Evolutionary conservation across 2,888 invertebrate genomes (phyloP).

Genomic region (Cistogaster globosa): DNA sequence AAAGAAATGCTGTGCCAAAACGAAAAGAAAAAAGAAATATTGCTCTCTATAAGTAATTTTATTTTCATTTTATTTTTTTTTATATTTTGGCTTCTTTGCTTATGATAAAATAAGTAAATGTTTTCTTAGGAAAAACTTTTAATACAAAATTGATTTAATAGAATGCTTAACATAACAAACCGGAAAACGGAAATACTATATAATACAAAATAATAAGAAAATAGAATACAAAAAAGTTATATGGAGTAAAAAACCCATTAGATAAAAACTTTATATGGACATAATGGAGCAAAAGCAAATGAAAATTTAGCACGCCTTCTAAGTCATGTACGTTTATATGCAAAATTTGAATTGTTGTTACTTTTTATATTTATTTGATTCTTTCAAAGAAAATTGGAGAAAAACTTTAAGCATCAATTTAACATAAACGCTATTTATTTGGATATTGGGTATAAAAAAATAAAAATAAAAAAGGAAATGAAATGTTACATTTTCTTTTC

Average conservation of each 20-base stretch:
- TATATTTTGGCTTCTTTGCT: neutral
- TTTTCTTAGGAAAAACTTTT: conserved; percentile 31
- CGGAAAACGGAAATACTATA: conserved; percentile 49
- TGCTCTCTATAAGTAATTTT: neutral
- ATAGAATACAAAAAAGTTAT: conserved; percentile 5
- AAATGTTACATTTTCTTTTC: conserved; percentile 30
- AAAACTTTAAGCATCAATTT: conserved; percentile 30
- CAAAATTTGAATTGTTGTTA: conserved; percentile 21
- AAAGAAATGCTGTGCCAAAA: no score
- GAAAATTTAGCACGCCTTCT: conserved; percentile 16
- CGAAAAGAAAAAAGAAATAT: no score
- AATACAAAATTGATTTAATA: conserved; percentile 36
- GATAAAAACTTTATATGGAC: conserved; percentile 23
- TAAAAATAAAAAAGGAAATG: conserved; percentile 27
- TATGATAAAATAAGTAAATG: conserved; percentile 2
- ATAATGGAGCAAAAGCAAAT: conserved; percentile 1
- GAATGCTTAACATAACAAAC: conserved; percentile 36
- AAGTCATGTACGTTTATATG: neutral
- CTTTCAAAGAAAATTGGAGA: neutral
- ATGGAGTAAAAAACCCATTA: conserved; percentile 14
- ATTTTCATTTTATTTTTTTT: neutral
- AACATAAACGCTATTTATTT: conserved; percentile 33
- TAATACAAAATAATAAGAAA: neutral
- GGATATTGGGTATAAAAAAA: conserved; percentile 15
- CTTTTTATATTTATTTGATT: conserved; percentile 32